phyloP scores from a whole-genome alignment of 2,797 vertebrate genomes.

The Notolabrus celidotus region DNA sequence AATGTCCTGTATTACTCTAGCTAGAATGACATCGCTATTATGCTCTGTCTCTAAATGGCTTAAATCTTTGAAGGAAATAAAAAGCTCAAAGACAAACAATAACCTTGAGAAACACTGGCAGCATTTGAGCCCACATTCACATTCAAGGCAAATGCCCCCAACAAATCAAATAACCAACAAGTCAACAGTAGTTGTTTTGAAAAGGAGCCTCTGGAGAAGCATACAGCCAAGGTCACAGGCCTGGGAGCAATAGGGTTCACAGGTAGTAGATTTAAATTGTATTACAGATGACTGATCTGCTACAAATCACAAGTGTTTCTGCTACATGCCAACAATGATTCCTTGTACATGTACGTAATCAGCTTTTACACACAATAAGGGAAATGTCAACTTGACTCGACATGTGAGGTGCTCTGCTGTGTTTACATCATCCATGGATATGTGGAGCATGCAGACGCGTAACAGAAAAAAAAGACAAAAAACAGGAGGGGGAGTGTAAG shows the following conservation, averaged over 20 bases:
- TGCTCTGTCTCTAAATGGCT: constrained; percentile 44
- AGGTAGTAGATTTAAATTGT: constrained; percentile 75
- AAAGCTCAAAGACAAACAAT: constrained; percentile 54
- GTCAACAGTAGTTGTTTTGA: constrained; percentile 77
- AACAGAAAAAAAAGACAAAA: constrained; percentile 1
- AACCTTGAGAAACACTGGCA: constrained; percentile 66
- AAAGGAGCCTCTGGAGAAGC: constrained; percentile 69
- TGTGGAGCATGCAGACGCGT: constrained; percentile 53
- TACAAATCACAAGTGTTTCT: constrained; percentile 62
- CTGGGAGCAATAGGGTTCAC: constrained; percentile 50
- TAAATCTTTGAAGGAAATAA: constrained; percentile 41
- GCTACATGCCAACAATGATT: constrained; percentile 62
- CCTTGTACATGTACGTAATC: constrained; percentile 62
- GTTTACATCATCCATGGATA: constrained; percentile 45
- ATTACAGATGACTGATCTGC: constrained; percentile 76
- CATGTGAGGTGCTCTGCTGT: constrained; percentile 34
- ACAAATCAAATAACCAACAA: constrained; percentile 77
- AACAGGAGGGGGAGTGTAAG: constrained; percentile 31
- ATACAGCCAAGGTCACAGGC: constrained; percentile 71
- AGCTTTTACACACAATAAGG: constrained; percentile 68
- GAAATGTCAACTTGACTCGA: constrained; percentile 61
- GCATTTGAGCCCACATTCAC: constrained; percentile 58
- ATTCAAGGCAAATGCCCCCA: constrained; percentile 68
- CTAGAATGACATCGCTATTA: constrained; percentile 42
- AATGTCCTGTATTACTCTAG: constrained; percentile 56